Base-by-base conservation (phyloP, 2,113 vertebrate species). In the Willisornis vidua region DNA sequence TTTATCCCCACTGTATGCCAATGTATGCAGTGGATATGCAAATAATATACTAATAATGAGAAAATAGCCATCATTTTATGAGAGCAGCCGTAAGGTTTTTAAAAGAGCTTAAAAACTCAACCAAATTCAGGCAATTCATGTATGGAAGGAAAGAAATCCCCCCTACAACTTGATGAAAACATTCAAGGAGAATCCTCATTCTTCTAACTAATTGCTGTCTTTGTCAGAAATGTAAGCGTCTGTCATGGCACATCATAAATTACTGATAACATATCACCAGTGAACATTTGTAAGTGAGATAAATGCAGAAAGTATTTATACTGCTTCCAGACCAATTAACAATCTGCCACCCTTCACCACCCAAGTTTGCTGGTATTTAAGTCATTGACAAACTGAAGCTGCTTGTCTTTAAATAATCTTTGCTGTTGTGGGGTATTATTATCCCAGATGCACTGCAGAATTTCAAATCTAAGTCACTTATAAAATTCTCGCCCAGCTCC, bases 191-290 rank as follows among this genome's bases (percentile, higher is more conserved):
- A 89, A 95, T 95, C 88, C 78, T 92, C 71, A 71, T 87, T 70
- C 80, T 85, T 94, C 70, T 91, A 73, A 92, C 37, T 88, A 93
- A 95, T 88, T 79, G 88, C 72, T 91, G 67, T 83, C 96, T 95
- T 93, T 92, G 94, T 93, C 89, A 95, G 87, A 91, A 95, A 90
- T 49, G 75, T 97, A 93, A 95, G 91, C 55, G 0, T 85, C 90
- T 94, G 87, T 89, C 86, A 92, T 58, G 77, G 77, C 87, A 93
- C 95, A 92, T 91, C 89, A 95, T 97, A 97, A 97, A 97, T 96
- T 97, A 94, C 95, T 96, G 94, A 96, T 97, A 96, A 79, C 84
- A 37, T 97, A 96, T 96, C 97, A 88, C 54, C 65, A 97, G 84
- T 39, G 77, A 97, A 94, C 95, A 95, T 94, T 95, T 88, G 51